Evolutionary conservation across 2,113 vertebrate genomes (phyloP), one percentile per base, ranked within the genome.

Genomic region (Miniopterus natalensis): DNA sequence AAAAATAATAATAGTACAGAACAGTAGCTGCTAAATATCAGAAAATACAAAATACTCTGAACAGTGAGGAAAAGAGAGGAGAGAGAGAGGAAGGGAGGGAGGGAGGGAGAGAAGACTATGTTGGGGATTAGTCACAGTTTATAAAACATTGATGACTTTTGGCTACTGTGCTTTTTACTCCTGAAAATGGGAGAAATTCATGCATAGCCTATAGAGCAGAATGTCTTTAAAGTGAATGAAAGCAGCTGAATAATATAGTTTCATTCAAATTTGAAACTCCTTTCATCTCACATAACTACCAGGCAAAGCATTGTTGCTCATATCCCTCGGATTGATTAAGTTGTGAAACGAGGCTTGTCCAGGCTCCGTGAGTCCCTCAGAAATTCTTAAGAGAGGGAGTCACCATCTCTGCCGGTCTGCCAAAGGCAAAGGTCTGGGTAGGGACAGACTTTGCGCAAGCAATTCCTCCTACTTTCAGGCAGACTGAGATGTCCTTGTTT

Each of bases 71-170:
- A 29, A 51, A 17, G 5, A 78, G 45, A 31, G 9, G 63, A 83
- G 45, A 83, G 27, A 84, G 40, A 90, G 9, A 71, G n/a, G 17
- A 25, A 21, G 51, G 20, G 2, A 81, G 51, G 71, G 20, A 84
- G 40, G 71, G 5, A 71, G 61, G 11, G 53, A 75, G 40, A 74
- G 27, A 84, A 68, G 25, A 63, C 6, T 61, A 4, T 18, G 14
- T 13, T 65, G 61, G 61, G 83, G 27, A 95, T 92, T 77, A 89
- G 71, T 90, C 78, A 92, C 84, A 95, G 36, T 90, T 77, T 96
- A 77, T 95, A 92, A 98, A 98, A 80, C 31, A 31, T 8, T 87
- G 63, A 96, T n/a, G 98, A 96, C 40, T 59, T 96, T 91, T 83
- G 92, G 66, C 92, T 94, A 94, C 68, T 83, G 86, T 51, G 75